Evolutionary conservation across 2,113 vertebrate genomes (phyloP).

Genomic region (Gambusia holbrooki): DNA sequence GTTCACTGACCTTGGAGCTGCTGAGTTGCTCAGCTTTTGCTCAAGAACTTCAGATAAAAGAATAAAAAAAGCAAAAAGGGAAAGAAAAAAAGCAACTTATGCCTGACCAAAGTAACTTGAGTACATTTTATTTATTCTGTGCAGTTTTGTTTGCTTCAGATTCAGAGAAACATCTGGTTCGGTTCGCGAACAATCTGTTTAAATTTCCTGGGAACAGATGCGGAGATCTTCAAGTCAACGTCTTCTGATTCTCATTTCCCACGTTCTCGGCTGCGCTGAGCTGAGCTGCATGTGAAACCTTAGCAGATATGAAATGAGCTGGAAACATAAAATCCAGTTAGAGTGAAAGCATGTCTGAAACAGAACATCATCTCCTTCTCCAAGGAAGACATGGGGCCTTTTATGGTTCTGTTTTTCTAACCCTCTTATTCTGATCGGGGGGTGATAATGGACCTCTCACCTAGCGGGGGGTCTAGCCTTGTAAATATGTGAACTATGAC

Average conservation of each 20-base stretch:
- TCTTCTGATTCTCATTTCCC: conserved; percentile 40
- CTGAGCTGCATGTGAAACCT: conserved; percentile 14
- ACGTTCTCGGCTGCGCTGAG: conserved; percentile 42
- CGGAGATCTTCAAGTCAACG: conserved; percentile 42
- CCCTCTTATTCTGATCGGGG: conserved; percentile 12
- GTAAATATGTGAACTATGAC: conserved; percentile 24
- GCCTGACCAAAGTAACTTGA: neutral
- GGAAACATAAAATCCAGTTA: conserved; percentile 1
- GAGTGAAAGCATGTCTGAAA: conserved; percentile 21
- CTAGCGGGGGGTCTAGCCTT: conserved; percentile 42
- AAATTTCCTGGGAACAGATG: conserved; percentile 46
- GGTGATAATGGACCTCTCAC: conserved; percentile 52
- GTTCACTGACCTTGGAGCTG: conserved; percentile 57
- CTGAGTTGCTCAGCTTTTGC: conserved; percentile 42
- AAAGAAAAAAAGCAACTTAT: no score
- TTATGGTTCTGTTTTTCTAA: conserved; percentile 50
- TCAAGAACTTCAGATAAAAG: conserved; percentile 48
- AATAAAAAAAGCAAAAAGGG: neutral
- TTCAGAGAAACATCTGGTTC: conserved; percentile 52
- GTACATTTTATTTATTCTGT: neutral
- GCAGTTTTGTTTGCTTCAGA: neutral
- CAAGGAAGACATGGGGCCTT: conserved; percentile 36
- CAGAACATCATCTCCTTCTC: conserved; percentile 32
- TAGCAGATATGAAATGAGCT: neutral
- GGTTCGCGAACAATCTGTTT: conserved; percentile 23